These are phyloP conservation scores for Drosophila varians DNA, from an alignment of 1,140 invertebrate genomes.

Conservation along the genomic window DNA sequence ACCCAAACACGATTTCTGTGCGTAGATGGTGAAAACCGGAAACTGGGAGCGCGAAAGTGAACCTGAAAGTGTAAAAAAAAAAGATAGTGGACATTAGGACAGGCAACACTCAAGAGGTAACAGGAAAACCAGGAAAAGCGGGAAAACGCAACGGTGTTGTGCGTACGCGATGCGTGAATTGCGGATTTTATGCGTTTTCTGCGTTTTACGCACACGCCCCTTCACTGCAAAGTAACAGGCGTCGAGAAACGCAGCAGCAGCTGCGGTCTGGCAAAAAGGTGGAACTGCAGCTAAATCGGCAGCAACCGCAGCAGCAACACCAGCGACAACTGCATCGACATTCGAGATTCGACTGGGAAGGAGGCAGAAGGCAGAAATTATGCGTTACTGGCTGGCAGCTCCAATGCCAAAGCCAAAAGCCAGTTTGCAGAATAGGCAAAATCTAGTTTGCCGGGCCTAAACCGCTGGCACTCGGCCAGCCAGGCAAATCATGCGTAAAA, in stretches of 20 bases:
- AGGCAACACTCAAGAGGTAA: too few species aligned
- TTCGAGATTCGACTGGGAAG: constrained; percentile 39
- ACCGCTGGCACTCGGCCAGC: constrained; percentile 28
- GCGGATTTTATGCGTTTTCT: constrained; percentile 51
- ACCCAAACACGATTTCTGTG: constrained; percentile 95
- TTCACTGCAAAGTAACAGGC: constrained; percentile 83
- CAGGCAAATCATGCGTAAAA: constrained; percentile 76
- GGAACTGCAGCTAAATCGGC: constrained; percentile 19
- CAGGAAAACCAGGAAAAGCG: constrained; percentile 20
- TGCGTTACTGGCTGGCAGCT: constrained; percentile 61
- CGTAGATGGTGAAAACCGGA: constrained; percentile 97
- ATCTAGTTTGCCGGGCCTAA: constrained; percentile 72
- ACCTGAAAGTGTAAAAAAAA: constrained; percentile 86
- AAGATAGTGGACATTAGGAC: constrained; percentile 9
- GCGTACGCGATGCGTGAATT: constrained; percentile 56
- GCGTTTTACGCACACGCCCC: constrained; percentile 81
- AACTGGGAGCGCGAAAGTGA: constrained; percentile 95
- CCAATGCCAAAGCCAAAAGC: constrained; percentile 78
- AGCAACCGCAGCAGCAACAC: constrained; percentile 26
- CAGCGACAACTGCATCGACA: constrained; percentile 58
- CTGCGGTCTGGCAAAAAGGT: constrained; percentile 7
- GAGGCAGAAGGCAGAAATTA: constrained; percentile 61
- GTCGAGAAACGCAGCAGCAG: constrained; percentile 71
- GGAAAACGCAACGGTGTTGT: constrained; percentile 54
- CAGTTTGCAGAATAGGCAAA: constrained; percentile 78